Percentiles rank a stretch among this genome's conserved stretches.
phyloP scores from a whole-genome alignment of 2,113 vertebrate species.

The Nyctereutes procyonoides region DNA sequence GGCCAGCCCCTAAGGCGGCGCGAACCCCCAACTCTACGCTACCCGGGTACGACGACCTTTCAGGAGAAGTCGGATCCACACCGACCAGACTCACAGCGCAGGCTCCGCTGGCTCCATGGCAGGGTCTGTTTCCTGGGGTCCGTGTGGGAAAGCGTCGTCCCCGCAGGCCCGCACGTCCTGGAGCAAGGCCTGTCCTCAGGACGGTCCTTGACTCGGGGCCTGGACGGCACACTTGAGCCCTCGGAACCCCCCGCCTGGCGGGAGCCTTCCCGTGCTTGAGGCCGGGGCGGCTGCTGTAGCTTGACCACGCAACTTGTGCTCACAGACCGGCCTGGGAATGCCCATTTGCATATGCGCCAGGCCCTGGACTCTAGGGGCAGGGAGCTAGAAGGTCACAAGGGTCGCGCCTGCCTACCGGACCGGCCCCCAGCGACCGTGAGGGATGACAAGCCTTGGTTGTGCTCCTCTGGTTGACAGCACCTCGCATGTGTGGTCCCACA shows the following conservation, averaged over 20 bases:
- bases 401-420: neutral
- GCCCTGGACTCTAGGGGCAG: neutral
- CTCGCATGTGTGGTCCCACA: neutral
- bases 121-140: neutral
- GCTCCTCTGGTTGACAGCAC: neutral
- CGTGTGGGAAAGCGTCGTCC: neutral
- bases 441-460: neutral
- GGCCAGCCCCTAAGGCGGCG: neutral
- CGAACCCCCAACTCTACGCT: neutral
- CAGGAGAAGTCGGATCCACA: neutral
- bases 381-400: neutral
- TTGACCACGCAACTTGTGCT: neutral
- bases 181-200: neutral
- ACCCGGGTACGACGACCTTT: neutral
- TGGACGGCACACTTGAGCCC: neutral
- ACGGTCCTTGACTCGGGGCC: neutral
- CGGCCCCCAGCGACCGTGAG: neutral
- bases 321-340: neutral
- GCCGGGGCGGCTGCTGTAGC: too few species aligned
- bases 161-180: neutral
- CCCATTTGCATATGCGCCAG: neutral
- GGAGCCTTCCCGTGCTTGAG: neutral
- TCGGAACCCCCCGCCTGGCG: neutral
- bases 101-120: neutral
- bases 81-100: neutral